These are phyloP conservation scores for Gerris lacustris DNA, from an alignment of 2,888 invertebrate genomes.

Conservation along the genomic window DNA sequence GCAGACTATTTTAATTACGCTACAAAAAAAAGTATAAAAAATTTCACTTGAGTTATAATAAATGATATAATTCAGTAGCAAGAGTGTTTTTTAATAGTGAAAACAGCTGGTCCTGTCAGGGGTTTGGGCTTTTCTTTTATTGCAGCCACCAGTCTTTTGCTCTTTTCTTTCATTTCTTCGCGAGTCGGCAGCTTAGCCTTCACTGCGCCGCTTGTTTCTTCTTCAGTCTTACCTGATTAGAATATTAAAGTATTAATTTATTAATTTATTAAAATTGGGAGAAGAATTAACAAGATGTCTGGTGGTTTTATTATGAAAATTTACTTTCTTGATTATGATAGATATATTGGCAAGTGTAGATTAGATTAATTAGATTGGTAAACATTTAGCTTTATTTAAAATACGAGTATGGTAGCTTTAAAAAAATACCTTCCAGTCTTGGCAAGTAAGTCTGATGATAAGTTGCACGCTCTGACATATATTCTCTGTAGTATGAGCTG, in stretches of 20 bases:
- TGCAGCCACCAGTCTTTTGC: neutral
- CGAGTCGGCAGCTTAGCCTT: neutral
- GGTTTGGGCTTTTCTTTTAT: neutral
- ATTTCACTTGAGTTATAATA: too few relatives aligned
- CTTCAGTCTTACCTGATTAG: neutral
- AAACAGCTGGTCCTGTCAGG: neutral
- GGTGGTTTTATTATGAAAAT: too few relatives aligned
- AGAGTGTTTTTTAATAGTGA: neutral
- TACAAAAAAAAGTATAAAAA: too few relatives aligned
- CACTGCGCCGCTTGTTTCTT: neutral
- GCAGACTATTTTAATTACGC: too few relatives aligned
- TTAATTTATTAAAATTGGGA: too few relatives aligned
- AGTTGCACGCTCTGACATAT: neutral
- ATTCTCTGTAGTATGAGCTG: neutral
- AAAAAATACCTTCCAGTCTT: neutral
- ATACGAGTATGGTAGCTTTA: too few relatives aligned
- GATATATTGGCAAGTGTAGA: too few relatives aligned
- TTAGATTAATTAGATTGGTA: too few relatives aligned
- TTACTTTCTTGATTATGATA: too few relatives aligned
- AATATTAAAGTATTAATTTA: too few relatives aligned
- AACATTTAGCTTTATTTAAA: too few relatives aligned
- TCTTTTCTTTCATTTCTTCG: conserved; percentile 8
- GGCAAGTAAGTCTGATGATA: neutral
- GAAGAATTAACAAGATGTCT: too few relatives aligned
- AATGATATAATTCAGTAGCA: neutral